phyloP scores from a whole-genome alignment of 2,888 invertebrate genomes.

The Lycaena phlaeas region DNA sequence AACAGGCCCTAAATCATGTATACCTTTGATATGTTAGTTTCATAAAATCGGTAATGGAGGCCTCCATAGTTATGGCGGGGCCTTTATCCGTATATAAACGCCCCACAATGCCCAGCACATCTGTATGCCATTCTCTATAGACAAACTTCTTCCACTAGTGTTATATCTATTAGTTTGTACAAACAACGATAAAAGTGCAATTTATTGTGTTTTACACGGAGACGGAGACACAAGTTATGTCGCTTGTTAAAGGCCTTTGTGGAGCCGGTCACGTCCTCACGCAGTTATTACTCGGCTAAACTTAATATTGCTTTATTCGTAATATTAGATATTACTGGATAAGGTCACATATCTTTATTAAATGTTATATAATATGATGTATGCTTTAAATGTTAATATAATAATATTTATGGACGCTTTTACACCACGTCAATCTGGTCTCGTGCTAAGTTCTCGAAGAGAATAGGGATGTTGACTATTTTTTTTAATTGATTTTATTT shows the following conservation, averaged over 20 bases:
- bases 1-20: no score
- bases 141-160: background rate
- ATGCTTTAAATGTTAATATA: no score
- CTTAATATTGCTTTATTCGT: slow-evolving; percentile 8
- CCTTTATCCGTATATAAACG: no score
- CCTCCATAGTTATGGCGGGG: no score
- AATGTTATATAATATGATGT: no score
- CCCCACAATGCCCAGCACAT: no score
- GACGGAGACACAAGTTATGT: slow-evolving; percentile 6
- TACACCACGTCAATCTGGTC: no score
- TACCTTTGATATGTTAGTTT: background rate
- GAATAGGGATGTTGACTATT: no score
- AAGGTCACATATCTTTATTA: slow-evolving; percentile 3
- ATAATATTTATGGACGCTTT: no score
- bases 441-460: no score
- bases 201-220: slow-evolving; percentile 4
- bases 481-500: no score
- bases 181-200: slow-evolving; percentile 5
- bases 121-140: no score
- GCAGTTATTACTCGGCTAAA: slow-evolving; percentile 9
- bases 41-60: background rate
- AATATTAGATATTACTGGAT: background rate
- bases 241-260: slow-evolving; percentile 9
- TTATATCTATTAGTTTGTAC: background rate
- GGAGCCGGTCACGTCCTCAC: slow-evolving; percentile 6